A percentile compares a stretch with the other conserved stretches of the same genome.
Conservation (phyloP, 2,113 vertebrate genomes). For the Heterochromis multidens region DNA sequence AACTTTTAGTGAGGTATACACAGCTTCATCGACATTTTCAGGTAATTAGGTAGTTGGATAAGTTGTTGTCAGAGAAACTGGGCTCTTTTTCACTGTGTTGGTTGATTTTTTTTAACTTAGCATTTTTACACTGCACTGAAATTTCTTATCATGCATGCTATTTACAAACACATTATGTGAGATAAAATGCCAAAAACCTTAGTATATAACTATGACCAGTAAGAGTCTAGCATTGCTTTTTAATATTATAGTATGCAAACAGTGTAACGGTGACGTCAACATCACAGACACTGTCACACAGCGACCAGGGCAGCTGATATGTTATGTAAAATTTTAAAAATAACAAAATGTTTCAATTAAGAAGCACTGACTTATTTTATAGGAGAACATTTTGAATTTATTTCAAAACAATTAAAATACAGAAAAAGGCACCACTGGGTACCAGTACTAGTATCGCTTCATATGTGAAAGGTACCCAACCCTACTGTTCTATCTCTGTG, state of each 20-base stretch:
- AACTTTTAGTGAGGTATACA: neutral
- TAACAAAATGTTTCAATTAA: neutral
- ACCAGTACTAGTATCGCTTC: no score
- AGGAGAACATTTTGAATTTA: neutral
- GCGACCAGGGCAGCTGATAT: neutral
- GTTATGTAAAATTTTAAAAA: neutral
- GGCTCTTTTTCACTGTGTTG: neutral
- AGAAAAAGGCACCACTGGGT: neutral
- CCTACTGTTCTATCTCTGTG: no score
- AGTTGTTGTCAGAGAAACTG: neutral
- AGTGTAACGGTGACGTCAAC: neutral
- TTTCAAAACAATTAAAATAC: neutral
- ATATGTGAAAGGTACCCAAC: neutral
- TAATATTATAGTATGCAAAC: neutral
- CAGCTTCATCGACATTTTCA: neutral
- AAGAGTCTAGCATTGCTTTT: neutral
- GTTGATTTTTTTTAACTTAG: neutral
- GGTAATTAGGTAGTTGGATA: neutral
- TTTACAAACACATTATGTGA: neutral
- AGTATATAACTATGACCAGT: neutral
- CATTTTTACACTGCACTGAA: neutral
- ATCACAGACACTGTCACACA: neutral
- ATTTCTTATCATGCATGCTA: neutral
- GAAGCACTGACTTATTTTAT: neutral
- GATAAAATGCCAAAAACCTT: neutral